These are phyloP conservation scores for Scolopax rusticola DNA, from an alignment of 2,797 vertebrate species.

Conservation along the genomic window DNA sequence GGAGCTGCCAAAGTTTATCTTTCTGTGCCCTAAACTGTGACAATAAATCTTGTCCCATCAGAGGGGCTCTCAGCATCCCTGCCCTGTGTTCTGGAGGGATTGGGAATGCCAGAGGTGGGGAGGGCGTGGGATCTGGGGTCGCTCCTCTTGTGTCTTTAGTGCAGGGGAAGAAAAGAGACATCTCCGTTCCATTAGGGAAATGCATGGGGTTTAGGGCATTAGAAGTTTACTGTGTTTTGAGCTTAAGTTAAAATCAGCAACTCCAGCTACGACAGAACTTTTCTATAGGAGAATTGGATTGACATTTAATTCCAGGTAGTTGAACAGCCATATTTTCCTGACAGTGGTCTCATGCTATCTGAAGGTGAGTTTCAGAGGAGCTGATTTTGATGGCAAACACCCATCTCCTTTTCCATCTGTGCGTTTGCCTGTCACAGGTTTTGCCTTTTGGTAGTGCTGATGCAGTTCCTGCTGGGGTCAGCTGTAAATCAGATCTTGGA, in stretches of 20 bases:
- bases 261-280: background rate
- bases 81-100: background rate
- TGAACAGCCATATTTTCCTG: background rate
- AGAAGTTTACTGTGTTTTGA: background rate
- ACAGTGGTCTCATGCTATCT: background rate
- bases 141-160: background rate
- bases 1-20: background rate
- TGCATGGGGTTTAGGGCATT: background rate
- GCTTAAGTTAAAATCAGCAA: background rate
- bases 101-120: background rate
- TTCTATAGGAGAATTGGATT: background rate
- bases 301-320: background rate
- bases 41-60: background rate
- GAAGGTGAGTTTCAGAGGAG: background rate
- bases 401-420: background rate
- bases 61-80: background rate
- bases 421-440: background rate
- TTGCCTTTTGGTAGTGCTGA: background rate
- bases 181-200: background rate
- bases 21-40: background rate
- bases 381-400: background rate
- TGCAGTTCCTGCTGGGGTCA: background rate
- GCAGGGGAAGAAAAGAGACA: background rate
- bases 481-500: background rate
- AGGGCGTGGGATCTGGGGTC: background rate